Conservation (phyloP, 2,888 invertebrate species). For the Hanleya hanleyi region DNA sequence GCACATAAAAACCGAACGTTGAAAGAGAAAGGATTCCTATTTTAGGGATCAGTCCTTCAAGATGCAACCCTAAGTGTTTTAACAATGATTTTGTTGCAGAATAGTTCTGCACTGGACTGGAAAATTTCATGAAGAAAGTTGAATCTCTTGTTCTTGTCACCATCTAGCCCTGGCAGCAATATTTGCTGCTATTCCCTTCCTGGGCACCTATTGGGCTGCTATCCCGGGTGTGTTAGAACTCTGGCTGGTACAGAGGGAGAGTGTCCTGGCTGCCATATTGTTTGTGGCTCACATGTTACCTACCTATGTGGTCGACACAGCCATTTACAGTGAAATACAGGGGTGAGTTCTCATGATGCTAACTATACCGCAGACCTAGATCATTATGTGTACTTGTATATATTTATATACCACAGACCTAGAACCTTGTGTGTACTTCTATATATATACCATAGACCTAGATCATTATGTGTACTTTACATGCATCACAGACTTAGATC, state of each 20-base stretch:
- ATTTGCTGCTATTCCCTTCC: constrained; percentile 95
- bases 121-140: too few relatives aligned
- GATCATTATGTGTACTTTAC: too few relatives aligned
- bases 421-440: neutral
- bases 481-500: too few relatives aligned
- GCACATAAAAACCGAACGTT: too few relatives aligned
- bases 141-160: too few relatives aligned
- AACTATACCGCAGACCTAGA: neutral
- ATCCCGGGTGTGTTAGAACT: constrained; percentile 95
- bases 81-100: too few relatives aligned
- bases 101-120: too few relatives aligned
- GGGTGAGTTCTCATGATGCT: constrained; percentile 79
- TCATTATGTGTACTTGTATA: neutral
- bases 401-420: neutral
- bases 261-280: constrained; percentile 86
- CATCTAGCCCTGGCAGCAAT: constrained; percentile 88
- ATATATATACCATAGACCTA: too few relatives aligned
- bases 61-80: too few relatives aligned
- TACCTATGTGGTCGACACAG: constrained; percentile 92
- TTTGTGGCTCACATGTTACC: constrained; percentile 91
- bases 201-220: constrained; percentile 96
- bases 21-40: too few relatives aligned
- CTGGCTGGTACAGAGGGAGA: constrained; percentile 92
- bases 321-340: constrained; percentile 97
- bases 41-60: too few relatives aligned